phyloP scores from a whole-genome alignment of 2,113 vertebrate genomes.

The Tichodroma muraria region DNA sequence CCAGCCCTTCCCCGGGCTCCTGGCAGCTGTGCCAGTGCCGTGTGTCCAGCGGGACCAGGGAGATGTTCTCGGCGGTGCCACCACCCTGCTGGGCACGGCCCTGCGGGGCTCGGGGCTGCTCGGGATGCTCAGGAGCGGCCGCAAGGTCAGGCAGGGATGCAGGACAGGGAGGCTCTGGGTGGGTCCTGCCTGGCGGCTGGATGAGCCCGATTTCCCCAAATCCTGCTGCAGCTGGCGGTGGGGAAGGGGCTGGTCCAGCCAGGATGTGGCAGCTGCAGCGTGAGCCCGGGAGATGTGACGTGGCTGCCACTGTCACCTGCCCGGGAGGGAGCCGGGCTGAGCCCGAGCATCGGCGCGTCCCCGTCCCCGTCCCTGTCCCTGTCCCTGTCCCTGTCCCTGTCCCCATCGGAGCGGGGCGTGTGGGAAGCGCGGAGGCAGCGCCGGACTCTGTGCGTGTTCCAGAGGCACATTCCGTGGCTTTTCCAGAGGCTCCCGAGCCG shows the following conservation, averaged over 20 bases:
- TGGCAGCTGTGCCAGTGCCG: fast-evolving
- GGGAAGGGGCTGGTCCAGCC: neutral
- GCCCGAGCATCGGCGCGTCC: neutral
- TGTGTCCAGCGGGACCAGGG: neutral
- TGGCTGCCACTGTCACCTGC: neutral
- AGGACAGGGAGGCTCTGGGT: neutral
- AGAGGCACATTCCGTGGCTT: fast-evolving
- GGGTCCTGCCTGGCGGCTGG: neutral
- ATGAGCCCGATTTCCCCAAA: neutral
- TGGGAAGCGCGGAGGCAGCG: fast-evolving
- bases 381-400: neutral
- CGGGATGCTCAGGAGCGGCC: neutral
- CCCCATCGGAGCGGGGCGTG: fast-evolving
- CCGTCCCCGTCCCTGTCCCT: neutral
- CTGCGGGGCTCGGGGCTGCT: neutral
- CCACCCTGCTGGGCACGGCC: fast-evolving
- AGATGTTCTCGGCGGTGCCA: fast-evolving
- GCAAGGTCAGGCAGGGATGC: neutral
- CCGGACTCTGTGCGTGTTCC: fast-evolving
- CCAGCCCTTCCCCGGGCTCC: neutral
- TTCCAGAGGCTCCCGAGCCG: neutral
- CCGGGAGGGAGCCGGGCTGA: neutral
- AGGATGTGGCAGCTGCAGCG: neutral
- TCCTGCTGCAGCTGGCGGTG: neutral
- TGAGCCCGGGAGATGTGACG: neutral